phyloP scores from a whole-genome alignment of 2,888 invertebrate genomes.

The Callosobruchus maculatus region DNA sequence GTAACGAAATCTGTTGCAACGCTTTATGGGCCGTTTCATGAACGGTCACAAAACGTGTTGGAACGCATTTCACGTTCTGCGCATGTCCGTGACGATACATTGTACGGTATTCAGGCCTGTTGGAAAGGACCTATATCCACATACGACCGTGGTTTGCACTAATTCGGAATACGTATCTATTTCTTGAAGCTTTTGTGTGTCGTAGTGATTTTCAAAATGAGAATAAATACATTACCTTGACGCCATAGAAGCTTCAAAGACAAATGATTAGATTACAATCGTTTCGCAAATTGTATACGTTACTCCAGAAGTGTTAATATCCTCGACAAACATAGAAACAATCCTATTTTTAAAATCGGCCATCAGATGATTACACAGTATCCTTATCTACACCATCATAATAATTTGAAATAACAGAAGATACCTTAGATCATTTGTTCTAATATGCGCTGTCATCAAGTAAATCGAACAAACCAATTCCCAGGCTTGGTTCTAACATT shows the following conservation, averaged over 20 bases:
- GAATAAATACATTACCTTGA: neutral
- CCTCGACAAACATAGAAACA: neutral
- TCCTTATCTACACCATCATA: neutral
- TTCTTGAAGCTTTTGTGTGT: neutral
- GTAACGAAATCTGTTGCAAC: too few species aligned
- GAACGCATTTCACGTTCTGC: too few species aligned
- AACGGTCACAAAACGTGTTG: too few species aligned
- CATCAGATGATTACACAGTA: neutral
- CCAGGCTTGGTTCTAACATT: neutral
- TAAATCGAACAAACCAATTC: too few species aligned
- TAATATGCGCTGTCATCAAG: too few species aligned
- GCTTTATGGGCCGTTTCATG: too few species aligned
- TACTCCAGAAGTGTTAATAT: neutral
- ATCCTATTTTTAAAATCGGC: neutral
- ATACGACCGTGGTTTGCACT: too few species aligned
- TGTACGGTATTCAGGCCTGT: too few species aligned
- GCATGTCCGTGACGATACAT: too few species aligned
- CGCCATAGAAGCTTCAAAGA: neutral
- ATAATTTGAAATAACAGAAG: neutral
- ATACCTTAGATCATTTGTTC: too few species aligned
- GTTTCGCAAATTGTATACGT: neutral
- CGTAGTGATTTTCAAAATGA: neutral
- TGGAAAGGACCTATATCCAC: too few species aligned
- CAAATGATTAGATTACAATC: neutral
- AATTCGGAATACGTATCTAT: too few species aligned